Base-by-base conservation (phyloP, 2,113 vertebrate genomes). In the Tychaedon coryphoeus region DNA sequence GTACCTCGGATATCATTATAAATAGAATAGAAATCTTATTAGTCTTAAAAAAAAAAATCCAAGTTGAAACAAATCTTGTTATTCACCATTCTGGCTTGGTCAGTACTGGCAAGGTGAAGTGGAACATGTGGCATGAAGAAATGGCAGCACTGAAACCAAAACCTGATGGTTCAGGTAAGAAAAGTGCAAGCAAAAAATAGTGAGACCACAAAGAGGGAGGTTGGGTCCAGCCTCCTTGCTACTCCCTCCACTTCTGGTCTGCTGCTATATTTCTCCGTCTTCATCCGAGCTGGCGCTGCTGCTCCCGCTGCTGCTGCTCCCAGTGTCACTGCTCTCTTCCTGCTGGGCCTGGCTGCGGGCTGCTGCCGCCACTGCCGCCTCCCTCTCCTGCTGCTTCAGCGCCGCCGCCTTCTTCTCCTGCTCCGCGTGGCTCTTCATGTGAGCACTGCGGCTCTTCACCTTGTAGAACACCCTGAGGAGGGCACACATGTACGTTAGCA, bases 361-460 rank as follows among this genome's bases (percentile, higher is more conserved):
- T 0, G 90, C 92, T 0, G 71, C 93, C 0, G 97, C 98, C 0
- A 96, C 98, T 0, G 96, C 98, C 91, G 96, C 98, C 93, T 99
- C 99, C 1, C 97, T 98, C 96, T 99, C 99, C 12, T 97, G 98
- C 94, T 98, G 99, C 45, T 97, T 97, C 93, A 98, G 98, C 0
- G 99, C 99, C 0, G 99, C 99, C 0, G 99, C 99, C 95, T 99
- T 99, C 98, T 99, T 99, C 96, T 99, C 99, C 97, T 99, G 99
- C 97, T 99, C 99, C 0, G 99, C 98, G 0, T 99, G 99, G 96
- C 99, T 99, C 95, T 99, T 99, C 99, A 99, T 99, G 98, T 99
- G 99, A 8, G 99, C 99, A 1, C 99, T 99, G 92, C 99, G 99
- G 96, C 99, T 99, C 98, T 99, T 99, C 97, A 99, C 99, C 97